These are phyloP conservation scores for Andinoacara biseriatus DNA, from an alignment of 2,113 vertebrate species.

Conservation along the genomic window DNA sequence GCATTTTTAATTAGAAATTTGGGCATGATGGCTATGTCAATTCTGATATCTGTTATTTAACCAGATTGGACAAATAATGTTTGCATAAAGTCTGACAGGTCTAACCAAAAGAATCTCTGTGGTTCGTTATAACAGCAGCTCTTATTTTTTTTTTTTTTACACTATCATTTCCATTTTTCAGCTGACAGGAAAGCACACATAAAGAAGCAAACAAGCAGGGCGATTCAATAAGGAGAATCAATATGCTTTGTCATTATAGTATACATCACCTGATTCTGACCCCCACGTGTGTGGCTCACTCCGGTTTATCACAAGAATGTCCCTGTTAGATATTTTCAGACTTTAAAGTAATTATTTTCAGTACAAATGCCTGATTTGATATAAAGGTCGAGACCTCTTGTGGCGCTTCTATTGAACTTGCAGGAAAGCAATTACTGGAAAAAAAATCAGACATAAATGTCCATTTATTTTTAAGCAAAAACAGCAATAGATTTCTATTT, in stretches of 20 bases:
- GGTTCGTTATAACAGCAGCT: background rate
- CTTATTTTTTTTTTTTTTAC: background rate
- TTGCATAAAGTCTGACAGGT: conserved; percentile 1
- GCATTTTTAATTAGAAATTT: conserved; percentile 9
- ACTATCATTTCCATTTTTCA: conserved; percentile 1
- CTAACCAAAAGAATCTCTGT: conserved; percentile 18
- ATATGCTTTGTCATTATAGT: conserved; percentile 28
- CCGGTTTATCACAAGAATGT: background rate
- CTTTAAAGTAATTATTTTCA: background rate
- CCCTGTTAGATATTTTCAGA: background rate
- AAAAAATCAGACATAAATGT: background rate
- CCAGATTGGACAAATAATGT: background rate
- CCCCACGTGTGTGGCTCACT: conserved; percentile 4
- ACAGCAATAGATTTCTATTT: background rate
- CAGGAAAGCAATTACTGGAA: background rate
- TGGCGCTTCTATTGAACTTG: background rate
- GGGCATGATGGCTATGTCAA: background rate
- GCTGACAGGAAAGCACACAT: background rate
- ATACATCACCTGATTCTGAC: conserved; percentile 37
- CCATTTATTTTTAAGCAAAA: background rate
- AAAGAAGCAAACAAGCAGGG: background rate
- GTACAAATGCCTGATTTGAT: background rate
- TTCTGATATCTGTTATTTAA: conserved; percentile 7
- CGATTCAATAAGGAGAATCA: conserved; percentile 26
- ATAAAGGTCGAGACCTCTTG: background rate